These are phyloP conservation scores for Lophochroa leadbeateri DNA, from an alignment of 2,113 vertebrate species.

Conservation along the genomic window DNA sequence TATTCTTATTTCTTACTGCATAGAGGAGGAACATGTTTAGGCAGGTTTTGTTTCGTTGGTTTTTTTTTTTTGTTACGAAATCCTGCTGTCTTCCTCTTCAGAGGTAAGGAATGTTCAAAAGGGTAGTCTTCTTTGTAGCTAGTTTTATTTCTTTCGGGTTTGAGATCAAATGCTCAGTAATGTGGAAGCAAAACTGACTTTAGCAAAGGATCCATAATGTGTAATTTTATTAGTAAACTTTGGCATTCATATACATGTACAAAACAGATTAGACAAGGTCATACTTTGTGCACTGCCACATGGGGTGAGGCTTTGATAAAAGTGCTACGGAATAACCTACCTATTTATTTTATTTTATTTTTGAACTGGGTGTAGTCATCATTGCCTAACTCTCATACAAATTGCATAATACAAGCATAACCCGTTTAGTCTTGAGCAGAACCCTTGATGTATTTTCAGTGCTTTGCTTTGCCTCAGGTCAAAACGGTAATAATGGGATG, in stretches of 20 bases:
- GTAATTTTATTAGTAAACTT: neutral
- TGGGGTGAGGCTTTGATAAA: neutral
- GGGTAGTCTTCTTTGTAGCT: neutral
- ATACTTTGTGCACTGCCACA: neutral
- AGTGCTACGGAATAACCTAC: neutral
- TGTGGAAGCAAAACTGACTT: neutral
- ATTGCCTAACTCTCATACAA: conserved; percentile 17
- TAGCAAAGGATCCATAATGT: neutral
- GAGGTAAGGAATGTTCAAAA: neutral
- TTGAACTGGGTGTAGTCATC: neutral
- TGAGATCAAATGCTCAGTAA: neutral
- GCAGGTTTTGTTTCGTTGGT: neutral
- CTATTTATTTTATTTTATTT: neutral
- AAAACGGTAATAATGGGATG: conserved; percentile 50
- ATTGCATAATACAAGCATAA: conserved; percentile 40
- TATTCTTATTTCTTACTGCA: neutral
- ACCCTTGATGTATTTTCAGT: conserved; percentile 51
- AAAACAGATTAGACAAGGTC: neutral
- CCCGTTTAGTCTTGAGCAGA: conserved; percentile 55
- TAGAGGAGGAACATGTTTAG: neutral
- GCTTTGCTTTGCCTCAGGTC: conserved; percentile 59
- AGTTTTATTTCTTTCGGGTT: neutral
- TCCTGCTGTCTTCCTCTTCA: neutral
- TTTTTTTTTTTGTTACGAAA: neutral
- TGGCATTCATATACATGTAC: neutral